Conservation (phyloP, 2,113 vertebrate genomes). For the Calyptomena viridis region DNA sequence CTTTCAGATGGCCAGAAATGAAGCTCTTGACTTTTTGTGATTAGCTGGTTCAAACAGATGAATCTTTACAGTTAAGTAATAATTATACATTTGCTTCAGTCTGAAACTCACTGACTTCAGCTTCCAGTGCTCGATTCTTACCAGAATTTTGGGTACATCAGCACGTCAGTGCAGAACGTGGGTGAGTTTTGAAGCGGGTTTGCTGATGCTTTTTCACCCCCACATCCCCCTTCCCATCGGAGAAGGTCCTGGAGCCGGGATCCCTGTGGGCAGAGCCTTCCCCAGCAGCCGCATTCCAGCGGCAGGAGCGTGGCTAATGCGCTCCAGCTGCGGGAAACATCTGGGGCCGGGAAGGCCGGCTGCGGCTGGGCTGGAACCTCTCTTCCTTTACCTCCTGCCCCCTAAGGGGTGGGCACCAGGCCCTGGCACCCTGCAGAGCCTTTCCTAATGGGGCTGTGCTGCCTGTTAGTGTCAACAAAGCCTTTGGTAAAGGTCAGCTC, state of each 20-base stretch:
- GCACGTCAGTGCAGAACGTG: accelerated
- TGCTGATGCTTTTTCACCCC: background rate
- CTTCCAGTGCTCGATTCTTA: accelerated
- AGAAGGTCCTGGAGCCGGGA: accelerated
- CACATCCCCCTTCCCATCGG: accelerated
- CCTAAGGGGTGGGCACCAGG: no score
- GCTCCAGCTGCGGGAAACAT: accelerated
- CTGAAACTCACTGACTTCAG: background rate
- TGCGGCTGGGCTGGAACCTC: accelerated
- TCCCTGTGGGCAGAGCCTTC: background rate
- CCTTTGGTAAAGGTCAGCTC: background rate
- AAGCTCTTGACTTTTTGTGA: background rate
- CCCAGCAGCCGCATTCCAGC: accelerated
- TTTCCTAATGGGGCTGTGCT: background rate
- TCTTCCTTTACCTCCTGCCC: background rate
- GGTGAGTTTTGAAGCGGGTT: accelerated
- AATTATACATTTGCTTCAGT: background rate
- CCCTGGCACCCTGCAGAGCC: background rate
- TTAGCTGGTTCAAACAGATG: background rate
- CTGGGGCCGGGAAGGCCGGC: background rate
- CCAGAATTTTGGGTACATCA: background rate
- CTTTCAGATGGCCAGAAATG: background rate
- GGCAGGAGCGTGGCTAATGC: background rate
- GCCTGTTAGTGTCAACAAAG: background rate
- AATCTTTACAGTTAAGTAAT: background rate